A percentile compares a stretch with the other conserved stretches of the same genome.
Evolutionary conservation across 2,888 invertebrate genomes (phyloP).

Genomic region (Callimorpha dominula): DNA sequence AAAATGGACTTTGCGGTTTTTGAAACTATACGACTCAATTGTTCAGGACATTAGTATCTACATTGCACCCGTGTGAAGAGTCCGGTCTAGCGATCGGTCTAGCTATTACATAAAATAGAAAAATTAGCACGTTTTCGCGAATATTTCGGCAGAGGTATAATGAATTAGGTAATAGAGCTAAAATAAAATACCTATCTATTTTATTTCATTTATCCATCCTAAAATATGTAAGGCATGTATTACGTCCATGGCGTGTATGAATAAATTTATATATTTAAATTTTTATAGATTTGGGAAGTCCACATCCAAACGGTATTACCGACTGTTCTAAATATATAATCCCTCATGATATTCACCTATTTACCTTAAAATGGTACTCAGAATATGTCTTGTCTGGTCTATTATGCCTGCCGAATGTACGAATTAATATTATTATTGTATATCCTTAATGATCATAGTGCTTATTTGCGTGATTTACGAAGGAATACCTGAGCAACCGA

Average conservation of each 20-base stretch:
- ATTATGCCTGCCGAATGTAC: too few species aligned
- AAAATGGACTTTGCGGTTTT: too few species aligned
- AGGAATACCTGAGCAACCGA: too few species aligned
- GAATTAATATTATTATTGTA: background rate
- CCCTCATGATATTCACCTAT: background rate
- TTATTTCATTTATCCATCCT: background rate
- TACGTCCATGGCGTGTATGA: background rate
- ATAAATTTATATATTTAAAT: background rate
- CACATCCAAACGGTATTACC: conserved; percentile 11
- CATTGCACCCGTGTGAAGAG: too few species aligned
- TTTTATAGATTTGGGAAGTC: conserved; percentile 22
- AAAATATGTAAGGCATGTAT: conserved; percentile 1
- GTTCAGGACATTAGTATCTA: too few species aligned
- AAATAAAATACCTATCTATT: background rate
- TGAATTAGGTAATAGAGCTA: too few species aligned
- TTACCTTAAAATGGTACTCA: background rate
- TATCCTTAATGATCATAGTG: background rate
- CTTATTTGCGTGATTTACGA: background rate
- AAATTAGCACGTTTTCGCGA: background rate
- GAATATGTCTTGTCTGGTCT: too few species aligned
- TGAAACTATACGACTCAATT: too few species aligned
- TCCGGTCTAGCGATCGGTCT: background rate
- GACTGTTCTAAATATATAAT: background rate
- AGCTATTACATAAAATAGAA: background rate
- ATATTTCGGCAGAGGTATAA: background rate